Conservation (phyloP, 2,888 invertebrate species). For the Luperina testacea region DNA sequence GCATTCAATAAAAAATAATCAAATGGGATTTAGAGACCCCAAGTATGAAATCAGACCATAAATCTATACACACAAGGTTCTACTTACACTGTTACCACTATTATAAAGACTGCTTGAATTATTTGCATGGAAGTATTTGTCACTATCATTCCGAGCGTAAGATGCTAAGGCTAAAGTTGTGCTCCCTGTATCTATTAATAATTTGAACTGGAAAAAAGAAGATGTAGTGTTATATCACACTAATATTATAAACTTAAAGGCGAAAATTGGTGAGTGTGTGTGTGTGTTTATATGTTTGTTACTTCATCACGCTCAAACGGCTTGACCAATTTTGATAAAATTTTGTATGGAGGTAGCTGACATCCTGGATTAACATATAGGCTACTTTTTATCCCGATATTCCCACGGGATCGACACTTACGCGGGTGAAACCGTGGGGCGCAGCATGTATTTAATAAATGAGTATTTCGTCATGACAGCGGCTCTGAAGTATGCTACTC, state of each 20-base stretch:
- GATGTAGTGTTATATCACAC: not conserved
- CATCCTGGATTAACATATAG: too few species aligned
- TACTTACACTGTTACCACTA: conserved; percentile 82
- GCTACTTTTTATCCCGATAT: too few species aligned
- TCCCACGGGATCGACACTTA: too few species aligned
- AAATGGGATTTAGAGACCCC: not conserved
- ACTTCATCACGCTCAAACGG: too few species aligned
- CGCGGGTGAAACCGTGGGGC: too few species aligned
- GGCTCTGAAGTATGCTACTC: not conserved
- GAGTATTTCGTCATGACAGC: not conserved
- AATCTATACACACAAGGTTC: not conserved
- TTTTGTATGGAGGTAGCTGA: too few species aligned
- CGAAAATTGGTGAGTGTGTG: too few species aligned
- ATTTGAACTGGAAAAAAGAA: conserved; percentile 87
- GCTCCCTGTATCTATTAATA: conserved; percentile 92
- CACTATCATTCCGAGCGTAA: conserved; percentile 83
- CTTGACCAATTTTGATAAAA: too few species aligned
- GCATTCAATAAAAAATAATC: too few species aligned
- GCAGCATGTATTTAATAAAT: not conserved
- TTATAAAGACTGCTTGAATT: conserved; percentile 81
- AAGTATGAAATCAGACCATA: not conserved
- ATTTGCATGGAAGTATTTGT: conserved; percentile 80
- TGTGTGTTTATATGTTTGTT: too few species aligned
- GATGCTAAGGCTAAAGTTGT: conserved; percentile 91
- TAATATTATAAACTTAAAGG: too few species aligned